Evolutionary conservation across 2,113 vertebrate species (phyloP), one percentile per base, ranked within the genome.

Genomic region (Australoheros scitulus): DNA sequence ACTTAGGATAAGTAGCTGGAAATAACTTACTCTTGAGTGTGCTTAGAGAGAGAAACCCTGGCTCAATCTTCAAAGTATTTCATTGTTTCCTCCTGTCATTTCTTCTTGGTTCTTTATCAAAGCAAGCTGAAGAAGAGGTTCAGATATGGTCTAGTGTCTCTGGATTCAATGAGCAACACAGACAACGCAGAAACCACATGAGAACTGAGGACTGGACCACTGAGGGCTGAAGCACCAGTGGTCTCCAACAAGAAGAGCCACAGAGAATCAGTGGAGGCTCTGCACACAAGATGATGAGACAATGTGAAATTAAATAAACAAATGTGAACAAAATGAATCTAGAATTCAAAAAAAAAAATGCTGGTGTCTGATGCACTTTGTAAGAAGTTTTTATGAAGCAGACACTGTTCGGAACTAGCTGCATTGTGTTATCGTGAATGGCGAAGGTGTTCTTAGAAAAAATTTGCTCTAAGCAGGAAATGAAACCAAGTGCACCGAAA

Each of bases 391-490:
- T 82, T 36, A 59, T 78, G 60, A 84, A 43, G 85, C 24, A 59
- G 32, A 61, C 5, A 52, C 32, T 80, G 34, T 64, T 61, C 4
- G 0, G 18, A 10, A 41, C 82, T 52, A 77, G 20, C 50, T 32
- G 55, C 22, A 32, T 81, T 81, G 43, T 75, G 9, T 70, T 82
- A 32, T 76, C 78, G 29, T 43, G 63, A 82, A 61, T 38, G 76
- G 74, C 2, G 24, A 32, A 7, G 0, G 47, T 3, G 15, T 43
- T 60, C 52, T 55, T 56, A 34, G 61, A 4, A 76, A 81, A 91
- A n/a, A 89, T 81, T 63, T 87, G 47, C 60, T 50, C 76, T 76
- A 87, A 89, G 91, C 87, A 91, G 91, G 90, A 92, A 92, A 87
- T 76, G 81, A 92, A 89, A 90, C 75, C 0, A 1, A 79, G 80